Conservation (phyloP, 2,113 vertebrate genomes). For the Octodon degus region DNA sequence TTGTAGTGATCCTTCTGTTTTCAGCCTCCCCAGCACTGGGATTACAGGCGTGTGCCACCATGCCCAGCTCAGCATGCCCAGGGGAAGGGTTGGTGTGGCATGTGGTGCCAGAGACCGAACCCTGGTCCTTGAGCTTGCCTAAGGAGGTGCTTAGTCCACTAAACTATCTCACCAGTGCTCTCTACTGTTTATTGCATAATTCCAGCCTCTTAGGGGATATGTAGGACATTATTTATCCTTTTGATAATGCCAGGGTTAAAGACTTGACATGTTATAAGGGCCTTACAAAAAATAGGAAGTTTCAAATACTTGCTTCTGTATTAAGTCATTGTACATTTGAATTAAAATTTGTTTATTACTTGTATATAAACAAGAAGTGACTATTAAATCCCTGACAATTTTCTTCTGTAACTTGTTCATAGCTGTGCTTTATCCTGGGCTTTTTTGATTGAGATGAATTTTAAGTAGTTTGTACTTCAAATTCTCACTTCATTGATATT, state of each 20-base stretch:
- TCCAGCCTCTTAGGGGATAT: background rate
- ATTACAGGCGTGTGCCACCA: no score
- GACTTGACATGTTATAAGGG: background rate
- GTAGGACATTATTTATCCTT: background rate
- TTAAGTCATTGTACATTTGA: slow-evolving; percentile 4
- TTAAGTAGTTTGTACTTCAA: slow-evolving; percentile 66
- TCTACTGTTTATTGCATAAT: background rate
- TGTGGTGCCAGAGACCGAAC: no score
- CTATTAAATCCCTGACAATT: background rate
- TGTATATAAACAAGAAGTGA: slow-evolving; percentile 43
- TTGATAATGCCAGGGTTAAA: background rate
- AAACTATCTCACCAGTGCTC: no score
- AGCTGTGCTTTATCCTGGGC: slow-evolving; percentile 18
- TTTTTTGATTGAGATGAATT: slow-evolving; percentile 59
- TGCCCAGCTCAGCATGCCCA: no score
- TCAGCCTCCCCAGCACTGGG: no score
- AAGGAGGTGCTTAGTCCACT: no score
- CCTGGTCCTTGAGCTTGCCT: no score
- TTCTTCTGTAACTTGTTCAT: background rate
- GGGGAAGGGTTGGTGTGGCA: no score
- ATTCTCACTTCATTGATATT: slow-evolving; percentile 17
- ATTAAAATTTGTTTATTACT: slow-evolving; percentile 31
- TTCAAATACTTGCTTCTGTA: slow-evolving; percentile 8
- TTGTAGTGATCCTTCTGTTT: no score
- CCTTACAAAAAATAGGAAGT: background rate